A percentile compares a stretch with the other conserved stretches of the same genome.
Evolutionary conservation across 2,888 invertebrate genomes (phyloP).

Genomic region (Beris chalybata): DNA sequence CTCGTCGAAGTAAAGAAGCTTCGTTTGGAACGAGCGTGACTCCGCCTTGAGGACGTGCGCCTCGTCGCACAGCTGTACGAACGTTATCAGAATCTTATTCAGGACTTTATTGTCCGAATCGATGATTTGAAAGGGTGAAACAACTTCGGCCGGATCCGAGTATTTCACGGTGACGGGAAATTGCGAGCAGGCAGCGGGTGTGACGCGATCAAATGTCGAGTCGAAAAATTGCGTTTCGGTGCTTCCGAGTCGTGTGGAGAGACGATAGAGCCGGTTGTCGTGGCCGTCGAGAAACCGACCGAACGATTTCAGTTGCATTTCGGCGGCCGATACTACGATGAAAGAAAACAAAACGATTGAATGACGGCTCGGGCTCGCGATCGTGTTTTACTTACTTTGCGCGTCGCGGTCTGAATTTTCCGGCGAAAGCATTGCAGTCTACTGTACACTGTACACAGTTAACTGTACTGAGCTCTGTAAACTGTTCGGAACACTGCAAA

Average conservation of each 20-base stretch:
- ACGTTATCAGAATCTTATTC: slow-evolving; percentile 76
- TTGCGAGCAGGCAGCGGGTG: neutral
- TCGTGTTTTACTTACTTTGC: slow-evolving; percentile 1
- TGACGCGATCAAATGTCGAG: neutral
- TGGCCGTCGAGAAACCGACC: slow-evolving; percentile 50
- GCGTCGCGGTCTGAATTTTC: slow-evolving; percentile 16
- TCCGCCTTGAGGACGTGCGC: slow-evolving; percentile 68
- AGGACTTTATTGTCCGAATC: slow-evolving; percentile 82
- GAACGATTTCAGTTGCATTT: slow-evolving; percentile 50
- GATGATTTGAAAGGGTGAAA: slow-evolving; percentile 69
- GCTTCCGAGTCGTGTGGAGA: neutral
- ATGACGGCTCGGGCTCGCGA: neutral
- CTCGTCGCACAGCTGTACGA: slow-evolving; percentile 79
- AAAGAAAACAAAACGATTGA: neutral
- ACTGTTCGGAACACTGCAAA: no score
- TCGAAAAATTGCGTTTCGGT: neutral
- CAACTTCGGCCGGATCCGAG: slow-evolving; percentile 59
- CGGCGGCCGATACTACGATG: slow-evolving; percentile 47
- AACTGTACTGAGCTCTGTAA: no score
- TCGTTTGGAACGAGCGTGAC: slow-evolving; percentile 63
- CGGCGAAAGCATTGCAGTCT: slow-evolving; percentile 2
- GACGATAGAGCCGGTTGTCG: slow-evolving; percentile 1
- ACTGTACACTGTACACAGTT: no score
- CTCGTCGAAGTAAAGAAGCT: slow-evolving; percentile 52
- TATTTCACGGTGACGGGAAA: neutral